A percentile compares a stretch with the other conserved stretches of the same genome.
Evolutionary conservation across 23 tunicate species (phyloP).

Genomic region (Trididemnum nubilum): DNA sequence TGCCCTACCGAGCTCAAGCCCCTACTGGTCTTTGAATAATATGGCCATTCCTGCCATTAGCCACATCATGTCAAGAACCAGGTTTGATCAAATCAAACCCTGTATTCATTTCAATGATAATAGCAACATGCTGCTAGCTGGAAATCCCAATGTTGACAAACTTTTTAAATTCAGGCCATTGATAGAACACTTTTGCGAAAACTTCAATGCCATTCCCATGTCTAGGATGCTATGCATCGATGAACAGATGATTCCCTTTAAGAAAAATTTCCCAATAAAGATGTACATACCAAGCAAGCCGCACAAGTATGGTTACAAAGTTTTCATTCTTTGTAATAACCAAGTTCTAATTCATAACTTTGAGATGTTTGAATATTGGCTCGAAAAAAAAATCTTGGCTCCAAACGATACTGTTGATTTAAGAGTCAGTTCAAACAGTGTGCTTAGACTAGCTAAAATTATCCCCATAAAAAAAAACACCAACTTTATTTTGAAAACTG

Average conservation of each 20-base stretch:
- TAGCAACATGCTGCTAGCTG: slow-evolving; percentile 9
- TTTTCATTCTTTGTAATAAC: neutral
- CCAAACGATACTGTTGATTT: neutral
- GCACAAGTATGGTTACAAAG: slow-evolving; percentile 23
- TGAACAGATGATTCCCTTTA: slow-evolving; percentile 27
- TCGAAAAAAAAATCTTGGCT: neutral
- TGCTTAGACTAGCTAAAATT: neutral
- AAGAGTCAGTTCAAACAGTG: slow-evolving; percentile 22
- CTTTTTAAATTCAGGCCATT: slow-evolving; percentile 27
- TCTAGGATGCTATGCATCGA: neutral
- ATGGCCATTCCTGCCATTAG: neutral
- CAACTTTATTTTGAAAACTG: slow-evolving; percentile 22
- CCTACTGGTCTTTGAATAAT: neutral
- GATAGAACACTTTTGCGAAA: neutral
- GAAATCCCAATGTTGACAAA: neutral
- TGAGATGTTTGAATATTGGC: no score
- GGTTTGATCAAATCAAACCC: slow-evolving; percentile 11
- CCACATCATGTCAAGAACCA: neutral
- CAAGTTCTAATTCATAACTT: slow-evolving; percentile 8
- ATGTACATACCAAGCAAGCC: slow-evolving; percentile 18
- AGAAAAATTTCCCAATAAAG: neutral
- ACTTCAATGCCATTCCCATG: slow-evolving; percentile 17
- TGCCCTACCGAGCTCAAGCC: neutral
- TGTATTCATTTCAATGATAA: slow-evolving; percentile 20
- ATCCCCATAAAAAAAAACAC: neutral